These are phyloP conservation scores for Lampris megalopsis DNA, from an alignment of 2,113 vertebrate species.

Conservation along the genomic window DNA sequence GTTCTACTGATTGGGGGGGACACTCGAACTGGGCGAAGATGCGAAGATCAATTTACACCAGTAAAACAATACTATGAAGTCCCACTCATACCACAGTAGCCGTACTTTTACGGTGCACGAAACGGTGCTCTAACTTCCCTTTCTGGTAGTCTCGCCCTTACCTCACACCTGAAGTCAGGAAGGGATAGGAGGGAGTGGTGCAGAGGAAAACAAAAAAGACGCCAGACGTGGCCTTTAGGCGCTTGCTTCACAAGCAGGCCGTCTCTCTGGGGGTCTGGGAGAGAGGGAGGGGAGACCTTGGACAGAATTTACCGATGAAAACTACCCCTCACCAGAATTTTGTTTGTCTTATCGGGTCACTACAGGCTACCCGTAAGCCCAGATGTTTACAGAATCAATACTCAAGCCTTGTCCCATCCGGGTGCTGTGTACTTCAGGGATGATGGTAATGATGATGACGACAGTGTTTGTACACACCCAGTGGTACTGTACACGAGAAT, in stretches of 20 bases:
- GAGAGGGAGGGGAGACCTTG: background rate
- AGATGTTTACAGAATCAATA: conserved; percentile 17
- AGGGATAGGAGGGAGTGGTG: background rate
- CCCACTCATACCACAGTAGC: conserved; percentile 15
- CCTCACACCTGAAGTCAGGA: conserved; percentile 23
- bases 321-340: conserved; percentile 10
- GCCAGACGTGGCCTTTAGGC: background rate
- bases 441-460: background rate
- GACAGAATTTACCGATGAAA: conserved; percentile 7
- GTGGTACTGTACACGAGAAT: conserved; percentile 12
- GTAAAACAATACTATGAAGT: conserved; percentile 36
- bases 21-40: conserved; percentile 53
- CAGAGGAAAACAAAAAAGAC: conserved; percentile 21
- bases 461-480: background rate
- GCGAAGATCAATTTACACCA: conserved; percentile 60
- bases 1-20: conserved; percentile 35
- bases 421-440: background rate
- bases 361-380: conserved; percentile 8
- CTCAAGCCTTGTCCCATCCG: background rate
- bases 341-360: conserved; percentile 27
- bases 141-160: conserved; percentile 5
- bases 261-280: background rate
- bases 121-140: conserved; percentile 11
- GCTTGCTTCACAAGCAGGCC: background rate
- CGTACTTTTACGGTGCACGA: background rate